phyloP scores from a whole-genome alignment of 2,888 invertebrate genomes.

The Drosophila recens region DNA sequence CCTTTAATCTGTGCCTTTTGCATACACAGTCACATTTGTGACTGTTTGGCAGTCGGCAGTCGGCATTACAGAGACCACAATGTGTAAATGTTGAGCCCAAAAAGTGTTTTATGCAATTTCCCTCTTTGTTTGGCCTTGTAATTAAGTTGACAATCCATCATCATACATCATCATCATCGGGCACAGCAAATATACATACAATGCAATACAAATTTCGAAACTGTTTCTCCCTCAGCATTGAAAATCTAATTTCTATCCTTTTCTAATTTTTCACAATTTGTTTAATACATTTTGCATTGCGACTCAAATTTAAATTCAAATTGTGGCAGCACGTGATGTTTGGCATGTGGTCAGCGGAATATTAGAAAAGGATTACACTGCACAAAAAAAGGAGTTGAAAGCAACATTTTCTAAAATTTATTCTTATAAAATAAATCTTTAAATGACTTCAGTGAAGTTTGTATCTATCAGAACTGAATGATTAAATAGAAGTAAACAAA shows the following conservation, averaged over 20 bases:
- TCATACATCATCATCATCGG: slow-evolving; percentile 79
- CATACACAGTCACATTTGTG: slow-evolving; percentile 47
- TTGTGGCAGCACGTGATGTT: slow-evolving; percentile 9
- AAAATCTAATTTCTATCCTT: slow-evolving; percentile 29
- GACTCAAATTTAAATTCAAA: neutral
- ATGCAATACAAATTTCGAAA: neutral
- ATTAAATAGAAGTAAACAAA: too few relatives aligned
- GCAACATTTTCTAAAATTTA: neutral
- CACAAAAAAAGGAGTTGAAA: neutral
- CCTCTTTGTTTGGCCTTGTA: slow-evolving; percentile 79
- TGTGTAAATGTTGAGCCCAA: slow-evolving; percentile 37
- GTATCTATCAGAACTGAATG: neutral
- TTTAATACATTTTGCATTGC: slow-evolving; percentile 19
- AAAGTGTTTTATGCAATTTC: slow-evolving; percentile 65
- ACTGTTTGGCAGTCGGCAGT: slow-evolving; percentile 39
- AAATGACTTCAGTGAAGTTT: neutral
- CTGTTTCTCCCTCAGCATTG: slow-evolving; percentile 27
- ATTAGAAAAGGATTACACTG: neutral
- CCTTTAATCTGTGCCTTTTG: slow-evolving; percentile 61
- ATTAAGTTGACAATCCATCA: slow-evolving; percentile 83
- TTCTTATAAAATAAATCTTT: neutral
- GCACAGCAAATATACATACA: slow-evolving; percentile 12
- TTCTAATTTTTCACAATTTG: slow-evolving; percentile 47
- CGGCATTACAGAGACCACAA: slow-evolving; percentile 41
- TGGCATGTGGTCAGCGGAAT: neutral